Percentiles rank a stretch among this genome's conserved stretches.
Conservation (phyloP, 2,888 invertebrate species). For the Macrophya annulata region DNA sequence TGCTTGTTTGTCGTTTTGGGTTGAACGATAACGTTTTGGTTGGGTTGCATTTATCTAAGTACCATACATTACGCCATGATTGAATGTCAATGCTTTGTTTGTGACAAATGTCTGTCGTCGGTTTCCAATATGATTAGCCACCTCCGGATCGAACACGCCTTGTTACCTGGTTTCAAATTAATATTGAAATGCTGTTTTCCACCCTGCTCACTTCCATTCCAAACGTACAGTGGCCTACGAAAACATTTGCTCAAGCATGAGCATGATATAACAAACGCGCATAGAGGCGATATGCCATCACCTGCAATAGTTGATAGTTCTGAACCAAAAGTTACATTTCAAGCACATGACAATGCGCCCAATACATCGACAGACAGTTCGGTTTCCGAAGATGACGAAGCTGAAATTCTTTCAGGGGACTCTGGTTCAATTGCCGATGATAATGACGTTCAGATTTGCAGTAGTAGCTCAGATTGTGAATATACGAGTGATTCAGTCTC, state of each 20-base stretch:
- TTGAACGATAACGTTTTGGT: background rate
- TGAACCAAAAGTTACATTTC: background rate
- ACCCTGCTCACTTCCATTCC: background rate
- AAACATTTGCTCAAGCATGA: slow-evolving; percentile 30
- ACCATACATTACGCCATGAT: slow-evolving; percentile 16
- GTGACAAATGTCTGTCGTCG: background rate
- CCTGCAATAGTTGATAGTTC: background rate
- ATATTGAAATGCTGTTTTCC: slow-evolving; percentile 22
- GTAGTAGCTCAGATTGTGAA: background rate
- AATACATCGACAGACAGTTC: background rate
- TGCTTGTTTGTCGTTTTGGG: slow-evolving; percentile 17
- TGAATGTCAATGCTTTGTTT: slow-evolving; percentile 23
- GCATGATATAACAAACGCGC: background rate
- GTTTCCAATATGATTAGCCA: slow-evolving; percentile 7
- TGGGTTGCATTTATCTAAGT: background rate
- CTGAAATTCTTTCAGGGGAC: background rate
- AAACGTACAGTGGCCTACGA: slow-evolving; percentile 16
- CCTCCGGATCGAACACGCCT: slow-evolving; percentile 19
- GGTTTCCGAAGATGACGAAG: background rate
- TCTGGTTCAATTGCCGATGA: background rate
- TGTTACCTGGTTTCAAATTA: slow-evolving; percentile 15
- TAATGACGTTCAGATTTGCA: background rate
- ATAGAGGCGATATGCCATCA: background rate
- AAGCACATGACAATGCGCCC: background rate
- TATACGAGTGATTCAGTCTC: background rate